Base-by-base conservation (phyloP, 2,113 vertebrate genomes). In the Chelonoidis abingdonii region DNA sequence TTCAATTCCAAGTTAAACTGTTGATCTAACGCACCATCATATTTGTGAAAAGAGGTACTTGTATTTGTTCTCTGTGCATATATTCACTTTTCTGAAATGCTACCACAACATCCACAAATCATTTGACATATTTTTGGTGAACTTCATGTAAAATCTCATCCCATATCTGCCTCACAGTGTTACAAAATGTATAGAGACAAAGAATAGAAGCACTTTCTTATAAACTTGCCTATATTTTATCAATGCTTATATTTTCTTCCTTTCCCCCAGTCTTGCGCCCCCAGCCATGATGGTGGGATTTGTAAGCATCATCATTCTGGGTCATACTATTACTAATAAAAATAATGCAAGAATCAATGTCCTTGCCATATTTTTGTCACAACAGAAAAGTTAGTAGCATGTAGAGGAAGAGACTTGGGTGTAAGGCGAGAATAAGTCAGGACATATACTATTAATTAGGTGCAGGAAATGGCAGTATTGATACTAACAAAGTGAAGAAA, bases 351-450 rank as follows among this genome's bases (percentile, higher is more conserved):
- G 69, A 93, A 95, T n/a, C 3, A 62, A 27, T 94, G 50, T 86
- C 87, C n/a, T 89, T 83, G 62, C 75, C 22, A 49, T 41, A 25
- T 93, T 83, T 41, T 81, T n/a, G 24, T 90, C 93, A 87, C 10
- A 83, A 57, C 84, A 89, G 25, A 19, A 88, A n/a, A 92, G 75
- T 79, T 50, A 81, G 7, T 65, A 27, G 41, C 31, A 79, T 21
- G 5, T 84, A 8, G n/a, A 88, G 54, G 16, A 19, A 49, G 17
- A 22, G 35, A 21, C 47, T 59, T 96, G 82, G 80, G 92, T 93
- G 14, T 90, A 82, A 96, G 87, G 94, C 84, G 35, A 97, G 96
- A 92, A 95, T 52, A 93, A 84, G 80, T 69, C 12, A 83, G 83
- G 54, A 38, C 8, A 78, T 83, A 90, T 16, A 44, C 12, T 57